Percentiles rank a stretch among this genome's conserved stretches.
Evolutionary conservation across 2,797 vertebrate species (phyloP).

Genomic region (Hozukius guyotensis): DNA sequence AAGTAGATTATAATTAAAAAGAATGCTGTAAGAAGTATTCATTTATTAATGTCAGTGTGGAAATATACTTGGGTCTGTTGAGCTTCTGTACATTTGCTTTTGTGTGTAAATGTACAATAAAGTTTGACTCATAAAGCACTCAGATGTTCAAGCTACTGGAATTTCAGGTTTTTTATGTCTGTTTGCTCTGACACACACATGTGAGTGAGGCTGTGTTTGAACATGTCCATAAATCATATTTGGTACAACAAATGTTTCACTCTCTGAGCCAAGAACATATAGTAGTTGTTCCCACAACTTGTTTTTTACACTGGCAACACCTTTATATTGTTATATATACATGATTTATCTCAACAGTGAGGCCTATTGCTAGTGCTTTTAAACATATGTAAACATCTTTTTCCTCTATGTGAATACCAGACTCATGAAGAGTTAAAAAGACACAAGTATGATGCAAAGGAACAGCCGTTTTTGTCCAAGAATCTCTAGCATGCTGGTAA

Average conservation of each 20-base stretch:
- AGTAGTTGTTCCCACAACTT: constrained; percentile 27
- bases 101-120: background rate
- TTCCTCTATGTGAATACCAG: background rate
- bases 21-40: background rate
- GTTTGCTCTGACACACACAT: constrained; percentile 57
- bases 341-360: background rate
- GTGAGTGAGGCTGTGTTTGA: constrained; percentile 65
- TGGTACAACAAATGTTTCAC: constrained; percentile 16
- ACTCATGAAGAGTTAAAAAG: background rate
- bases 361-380: background rate
- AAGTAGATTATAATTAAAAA: background rate
- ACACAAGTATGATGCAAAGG: background rate
- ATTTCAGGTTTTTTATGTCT: constrained; percentile 72
- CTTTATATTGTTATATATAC: background rate
- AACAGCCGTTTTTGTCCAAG: background rate
- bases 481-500: background rate
- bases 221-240: constrained; percentile 68
- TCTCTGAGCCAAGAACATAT: constrained; percentile 24
- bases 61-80: background rate
- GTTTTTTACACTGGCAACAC: background rate
- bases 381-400: background rate
- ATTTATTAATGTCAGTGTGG: background rate
- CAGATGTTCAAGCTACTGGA: constrained; percentile 59
- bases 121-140: constrained; percentile 29
- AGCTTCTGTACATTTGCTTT: background rate